Evolutionary conservation across 2,888 invertebrate genomes (phyloP).

Genomic region (Eilema sororculum): DNA sequence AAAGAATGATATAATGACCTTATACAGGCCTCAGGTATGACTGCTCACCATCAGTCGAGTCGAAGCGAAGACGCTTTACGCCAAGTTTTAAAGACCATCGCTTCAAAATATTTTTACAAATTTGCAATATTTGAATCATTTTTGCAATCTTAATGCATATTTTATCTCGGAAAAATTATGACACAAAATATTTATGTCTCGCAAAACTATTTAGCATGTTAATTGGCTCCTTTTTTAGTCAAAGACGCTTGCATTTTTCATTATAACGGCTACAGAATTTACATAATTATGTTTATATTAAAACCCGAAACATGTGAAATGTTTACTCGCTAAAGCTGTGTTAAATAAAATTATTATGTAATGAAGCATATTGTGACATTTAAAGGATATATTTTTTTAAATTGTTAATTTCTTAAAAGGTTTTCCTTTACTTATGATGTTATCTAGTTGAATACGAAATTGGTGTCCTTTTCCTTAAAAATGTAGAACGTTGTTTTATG

Average conservation of each 20-base stretch:
- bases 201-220: conserved; percentile 61
- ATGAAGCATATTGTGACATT: conserved; percentile 19
- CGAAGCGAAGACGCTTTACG: too few species aligned
- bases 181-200: conserved; percentile 36
- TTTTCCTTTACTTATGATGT: background rate
- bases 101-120: background rate
- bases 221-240: conserved; percentile 61
- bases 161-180: conserved; percentile 7
- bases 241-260: conserved; percentile 61
- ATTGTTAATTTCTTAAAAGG: conserved; percentile 6
- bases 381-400: background rate
- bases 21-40: too few species aligned
- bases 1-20: too few species aligned
- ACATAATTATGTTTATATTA: conserved; percentile 59
- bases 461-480: background rate
- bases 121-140: background rate
- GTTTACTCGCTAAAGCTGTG: conserved; percentile 31
- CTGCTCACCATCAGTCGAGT: too few species aligned
- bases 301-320: conserved; percentile 44
- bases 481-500: background rate
- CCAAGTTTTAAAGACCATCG: too few species aligned
- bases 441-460: background rate
- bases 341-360: conserved; percentile 32
- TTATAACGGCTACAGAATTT: conserved; percentile 59
- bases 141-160: conserved; percentile 4